Conservation (phyloP, 1,140 invertebrate species). For the Danaus plexippus region DNA sequence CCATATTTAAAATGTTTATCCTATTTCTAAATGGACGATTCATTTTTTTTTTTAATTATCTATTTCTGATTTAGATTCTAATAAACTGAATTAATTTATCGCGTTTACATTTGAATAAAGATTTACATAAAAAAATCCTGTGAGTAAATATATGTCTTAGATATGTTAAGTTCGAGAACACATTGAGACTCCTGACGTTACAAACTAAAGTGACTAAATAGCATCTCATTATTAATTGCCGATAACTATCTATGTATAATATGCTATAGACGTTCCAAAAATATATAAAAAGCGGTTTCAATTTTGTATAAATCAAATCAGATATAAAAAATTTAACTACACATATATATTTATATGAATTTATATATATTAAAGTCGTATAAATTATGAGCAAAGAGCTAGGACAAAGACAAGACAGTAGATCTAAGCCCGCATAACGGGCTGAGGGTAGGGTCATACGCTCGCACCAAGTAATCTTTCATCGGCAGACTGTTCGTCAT, state of each 20-base stretch:
- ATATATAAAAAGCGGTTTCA: neutral
- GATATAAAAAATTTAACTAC: constrained; percentile 2
- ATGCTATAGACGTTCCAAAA: constrained; percentile 1
- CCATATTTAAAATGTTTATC: no score
- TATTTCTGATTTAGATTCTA: no score
- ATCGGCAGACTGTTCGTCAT: constrained; percentile 67
- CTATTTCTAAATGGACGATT: no score
- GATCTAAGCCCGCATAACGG: constrained; percentile 52
- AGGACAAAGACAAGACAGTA: constrained; percentile 19
- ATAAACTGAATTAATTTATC: no score
- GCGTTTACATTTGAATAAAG: no score
- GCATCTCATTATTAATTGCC: no score
- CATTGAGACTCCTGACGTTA: no score
- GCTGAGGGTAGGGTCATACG: constrained; percentile 64
- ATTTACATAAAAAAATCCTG: no score
- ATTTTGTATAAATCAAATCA: neutral
- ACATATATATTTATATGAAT: constrained; percentile 5
- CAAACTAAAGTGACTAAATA: no score
- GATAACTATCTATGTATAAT: neutral
- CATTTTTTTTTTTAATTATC: no score
- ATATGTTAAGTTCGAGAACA: no score
- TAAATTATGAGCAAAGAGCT: neutral
- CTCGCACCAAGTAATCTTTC: constrained; percentile 56
- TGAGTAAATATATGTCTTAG: no score
- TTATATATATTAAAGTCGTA: constrained; percentile 5